These are phyloP conservation scores for Coreius guichenoti DNA, from an alignment of 2,797 vertebrate species.

Conservation along the genomic window DNA sequence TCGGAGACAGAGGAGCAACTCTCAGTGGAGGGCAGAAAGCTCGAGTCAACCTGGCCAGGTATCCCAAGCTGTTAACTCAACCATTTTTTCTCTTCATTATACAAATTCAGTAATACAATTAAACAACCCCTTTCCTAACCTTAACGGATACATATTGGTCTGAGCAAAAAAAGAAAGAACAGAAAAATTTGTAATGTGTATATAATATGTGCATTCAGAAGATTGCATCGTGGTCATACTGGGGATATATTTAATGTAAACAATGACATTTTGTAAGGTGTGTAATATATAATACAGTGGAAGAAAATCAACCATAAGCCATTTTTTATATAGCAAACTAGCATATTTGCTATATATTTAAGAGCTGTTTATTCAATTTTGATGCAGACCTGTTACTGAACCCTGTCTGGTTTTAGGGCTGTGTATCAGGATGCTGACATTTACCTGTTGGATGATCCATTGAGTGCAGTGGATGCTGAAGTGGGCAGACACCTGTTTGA, in stretches of 20 bases:
- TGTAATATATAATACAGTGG: too few relatives aligned
- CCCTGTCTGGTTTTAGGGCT: slow-evolving; percentile 75
- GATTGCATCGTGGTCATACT: not conserved
- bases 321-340: not conserved
- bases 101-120: not conserved
- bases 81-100: not conserved
- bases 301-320: not conserved
- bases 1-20: slow-evolving; percentile 92
- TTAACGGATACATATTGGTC: not conserved
- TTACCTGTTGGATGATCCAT: slow-evolving; percentile 93
- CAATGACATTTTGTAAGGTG: not conserved
- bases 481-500: slow-evolving; percentile 93
- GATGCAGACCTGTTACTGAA: not conserved
- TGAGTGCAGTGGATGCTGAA: slow-evolving; percentile 95
- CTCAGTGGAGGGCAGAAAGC: slow-evolving; percentile 97
- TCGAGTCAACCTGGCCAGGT: slow-evolving; percentile 92
- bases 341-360: not conserved
- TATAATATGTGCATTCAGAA: not conserved
- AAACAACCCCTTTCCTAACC: not conserved
- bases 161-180: not conserved
- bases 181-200: not conserved
- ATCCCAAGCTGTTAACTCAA: not conserved
- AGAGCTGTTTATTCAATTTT: not conserved
- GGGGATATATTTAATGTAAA: not conserved
- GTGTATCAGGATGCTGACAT: slow-evolving; percentile 95